A percentile compares a stretch with the other conserved stretches of the same genome.
These are phyloP conservation scores for Caenorhabditis uteleia DNA, from an alignment of 2,888 invertebrate genomes.

Conservation along the genomic window DNA sequence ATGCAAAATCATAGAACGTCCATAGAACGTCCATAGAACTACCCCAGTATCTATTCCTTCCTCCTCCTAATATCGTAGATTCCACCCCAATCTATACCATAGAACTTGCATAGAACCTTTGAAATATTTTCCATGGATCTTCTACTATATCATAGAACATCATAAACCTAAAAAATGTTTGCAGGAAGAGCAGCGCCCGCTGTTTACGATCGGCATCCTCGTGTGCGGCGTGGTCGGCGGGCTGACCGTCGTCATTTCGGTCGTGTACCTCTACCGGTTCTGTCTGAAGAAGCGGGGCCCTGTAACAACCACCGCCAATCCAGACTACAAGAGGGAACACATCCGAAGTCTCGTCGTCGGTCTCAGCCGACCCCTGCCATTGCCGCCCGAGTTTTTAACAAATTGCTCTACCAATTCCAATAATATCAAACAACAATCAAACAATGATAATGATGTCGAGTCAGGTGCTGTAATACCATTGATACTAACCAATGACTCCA, in stretches of 20 bases:
- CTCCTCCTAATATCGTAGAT: too few relatives aligned
- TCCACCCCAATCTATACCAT: too few relatives aligned
- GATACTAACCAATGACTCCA: slow-evolving; percentile 33
- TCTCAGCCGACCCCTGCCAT: slow-evolving; percentile 56
- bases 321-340: slow-evolving; percentile 58
- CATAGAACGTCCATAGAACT: too few relatives aligned
- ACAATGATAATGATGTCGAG: slow-evolving; percentile 23
- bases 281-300: slow-evolving; percentile 56
- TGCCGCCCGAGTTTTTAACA: slow-evolving; percentile 42
- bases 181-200: slow-evolving; percentile 57
- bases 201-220: slow-evolving; percentile 59
- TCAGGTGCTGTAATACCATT: slow-evolving; percentile 23
- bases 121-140: too few relatives aligned
- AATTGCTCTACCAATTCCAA: neutral
- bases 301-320: slow-evolving; percentile 56
- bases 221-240: slow-evolving; percentile 63
- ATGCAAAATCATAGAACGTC: too few relatives aligned
- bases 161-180: too few relatives aligned
- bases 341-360: slow-evolving; percentile 49
- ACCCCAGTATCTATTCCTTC: too few relatives aligned
- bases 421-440: slow-evolving; percentile 14
- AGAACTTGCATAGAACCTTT: too few relatives aligned
- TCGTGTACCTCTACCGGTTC: slow-evolving; percentile 60
- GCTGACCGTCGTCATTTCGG: slow-evolving; percentile 59
- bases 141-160: too few relatives aligned